Evolutionary conservation across 2,797 vertebrate genomes (phyloP).

Genomic region (Bucorvus abyssinicus): DNA sequence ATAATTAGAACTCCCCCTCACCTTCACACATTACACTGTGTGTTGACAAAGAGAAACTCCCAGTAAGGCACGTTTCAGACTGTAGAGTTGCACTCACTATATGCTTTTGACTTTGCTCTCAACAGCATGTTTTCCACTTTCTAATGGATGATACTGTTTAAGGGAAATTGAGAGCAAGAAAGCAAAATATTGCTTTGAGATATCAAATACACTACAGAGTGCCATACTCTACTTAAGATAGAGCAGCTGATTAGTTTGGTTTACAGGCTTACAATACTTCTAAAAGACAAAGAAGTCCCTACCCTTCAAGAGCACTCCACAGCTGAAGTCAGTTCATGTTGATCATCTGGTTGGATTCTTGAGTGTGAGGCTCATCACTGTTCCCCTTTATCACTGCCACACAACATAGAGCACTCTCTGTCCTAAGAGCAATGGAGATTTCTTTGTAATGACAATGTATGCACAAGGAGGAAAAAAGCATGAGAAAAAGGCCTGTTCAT

Average conservation of each 20-base stretch:
- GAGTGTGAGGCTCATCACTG: neutral
- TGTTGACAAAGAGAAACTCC: neutral
- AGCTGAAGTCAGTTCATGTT: neutral
- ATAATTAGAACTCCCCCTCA: neutral
- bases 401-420: neutral
- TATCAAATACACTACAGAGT: neutral
- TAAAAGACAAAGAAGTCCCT: neutral
- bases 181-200: neutral
- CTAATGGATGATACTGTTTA: neutral
- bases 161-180: neutral
- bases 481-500: neutral
- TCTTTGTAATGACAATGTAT: neutral
- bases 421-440: fast-evolving
- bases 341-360: neutral
- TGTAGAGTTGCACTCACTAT: neutral
- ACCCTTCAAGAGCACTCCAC: neutral
- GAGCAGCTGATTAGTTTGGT: neutral
- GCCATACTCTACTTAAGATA: neutral
- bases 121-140: neutral
- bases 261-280: neutral
- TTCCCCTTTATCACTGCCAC: neutral
- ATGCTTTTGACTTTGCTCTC: neutral
- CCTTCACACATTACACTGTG: neutral
- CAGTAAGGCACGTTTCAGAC: neutral
- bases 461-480: neutral